A percentile compares a stretch with the other conserved stretches of the same genome.
These are phyloP conservation scores for Agrochola litura DNA, from an alignment of 2,888 invertebrate genomes.

Conservation along the genomic window DNA sequence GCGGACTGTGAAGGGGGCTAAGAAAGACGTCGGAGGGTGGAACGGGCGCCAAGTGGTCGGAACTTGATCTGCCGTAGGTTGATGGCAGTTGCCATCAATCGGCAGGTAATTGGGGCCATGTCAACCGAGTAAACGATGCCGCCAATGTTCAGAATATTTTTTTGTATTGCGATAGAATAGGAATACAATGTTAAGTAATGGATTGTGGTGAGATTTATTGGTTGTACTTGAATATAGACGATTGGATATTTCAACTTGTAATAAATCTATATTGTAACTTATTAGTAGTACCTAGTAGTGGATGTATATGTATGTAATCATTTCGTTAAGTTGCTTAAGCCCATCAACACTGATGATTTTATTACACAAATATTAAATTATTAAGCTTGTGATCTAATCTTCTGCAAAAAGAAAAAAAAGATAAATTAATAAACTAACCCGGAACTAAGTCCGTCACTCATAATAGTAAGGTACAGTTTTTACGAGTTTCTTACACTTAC, in stretches of 20 bases:
- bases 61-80: conserved; percentile 86
- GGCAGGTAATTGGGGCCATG: conserved; percentile 86
- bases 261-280: background rate
- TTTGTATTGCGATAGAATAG: conserved; percentile 46
- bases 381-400: background rate
- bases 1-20: conserved; percentile 72
- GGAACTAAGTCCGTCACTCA: conserved; percentile 48
- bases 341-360: background rate
- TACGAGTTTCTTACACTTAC: conserved; percentile 51
- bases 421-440: conserved; percentile 53
- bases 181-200: conserved; percentile 24
- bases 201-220: conserved; percentile 25
- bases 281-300: too few relatives aligned
- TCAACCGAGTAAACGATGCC: conserved; percentile 81
- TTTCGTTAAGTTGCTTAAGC: background rate
- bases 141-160: conserved; percentile 67
- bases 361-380: background rate
- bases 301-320: background rate
- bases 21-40: conserved; percentile 77
- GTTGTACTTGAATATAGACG: background rate
- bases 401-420: conserved; percentile 31
- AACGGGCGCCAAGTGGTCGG: conserved; percentile 83
- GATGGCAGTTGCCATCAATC: conserved; percentile 84
- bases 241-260: background rate
- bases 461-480: conserved; percentile 58